These are phyloP conservation scores for Metallyticus violacea DNA, from an alignment of 2,888 invertebrate species.

Conservation along the genomic window DNA sequence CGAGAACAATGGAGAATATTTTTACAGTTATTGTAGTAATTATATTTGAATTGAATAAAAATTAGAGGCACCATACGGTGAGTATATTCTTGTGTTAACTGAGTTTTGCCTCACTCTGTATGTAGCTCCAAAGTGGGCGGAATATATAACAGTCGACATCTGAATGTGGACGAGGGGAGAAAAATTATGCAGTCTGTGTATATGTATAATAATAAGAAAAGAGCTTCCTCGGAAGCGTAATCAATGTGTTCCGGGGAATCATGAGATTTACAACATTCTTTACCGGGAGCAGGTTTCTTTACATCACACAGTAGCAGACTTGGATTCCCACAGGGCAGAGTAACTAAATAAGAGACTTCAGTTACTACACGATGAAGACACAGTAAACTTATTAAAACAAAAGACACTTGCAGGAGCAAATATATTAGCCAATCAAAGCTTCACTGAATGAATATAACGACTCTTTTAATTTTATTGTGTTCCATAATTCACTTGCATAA, in stretches of 20 bases:
- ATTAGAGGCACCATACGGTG: neutral
- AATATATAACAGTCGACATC: neutral
- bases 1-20: neutral
- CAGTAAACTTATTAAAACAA: too few relatives aligned
- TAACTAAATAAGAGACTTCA: too few relatives aligned
- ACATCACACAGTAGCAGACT: neutral
- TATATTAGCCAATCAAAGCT: too few relatives aligned
- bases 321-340: neutral
- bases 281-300: neutral
- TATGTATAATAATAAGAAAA: neutral
- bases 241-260: neutral
- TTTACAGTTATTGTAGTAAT: neutral
- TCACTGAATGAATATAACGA: too few relatives aligned
- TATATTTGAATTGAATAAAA: neutral
- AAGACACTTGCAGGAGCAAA: too few relatives aligned
- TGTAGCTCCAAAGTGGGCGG: neutral
- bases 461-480: too few relatives aligned
- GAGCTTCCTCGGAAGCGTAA: neutral
- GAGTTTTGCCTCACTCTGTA: neutral
- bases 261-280: neutral
- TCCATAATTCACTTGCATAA: too few relatives aligned
- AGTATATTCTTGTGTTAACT: neutral
- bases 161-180: neutral
- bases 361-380: too few relatives aligned
- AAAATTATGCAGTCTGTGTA: neutral